Evolutionary conservation across 2,113 vertebrate genomes (phyloP), one percentile per base, ranked within the genome.

Genomic region (Nanorana parkeri): DNA sequence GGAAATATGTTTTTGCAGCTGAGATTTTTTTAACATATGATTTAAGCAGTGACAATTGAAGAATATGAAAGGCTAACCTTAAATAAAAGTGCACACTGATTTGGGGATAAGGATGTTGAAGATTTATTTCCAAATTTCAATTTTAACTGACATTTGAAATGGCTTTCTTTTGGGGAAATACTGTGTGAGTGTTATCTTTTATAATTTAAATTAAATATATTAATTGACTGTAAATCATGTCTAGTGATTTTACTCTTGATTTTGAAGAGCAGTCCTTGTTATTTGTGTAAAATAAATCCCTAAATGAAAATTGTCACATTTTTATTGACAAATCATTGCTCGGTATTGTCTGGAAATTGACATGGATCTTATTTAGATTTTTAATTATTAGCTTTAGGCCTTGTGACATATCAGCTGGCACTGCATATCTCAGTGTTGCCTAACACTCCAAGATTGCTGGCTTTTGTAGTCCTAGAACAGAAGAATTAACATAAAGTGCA

Each of bases 21-120:
- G 74, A 77, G 52, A 61, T 69, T 54, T 80, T 69, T 80, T 69
- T 69, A 61, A 80, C 69, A 69, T 56, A 80, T 61, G 74, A 64
- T 77, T 77, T 80, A 69, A 69, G 64, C 67, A 20, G 67, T 61
- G 55, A 58, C 32, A 52, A 68, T 56, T 68, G 65, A 79, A 79
- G 60, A 55, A 79, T 68, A 79, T 61, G 65, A 80, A 80, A 80
- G 71, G 76, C 55, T 80, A 80, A 80, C 66, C 66, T 68, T 78
- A 67, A 80, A 69, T 69, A 60, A 80, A 80, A 80, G 77, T 79
- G 65, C 67, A 80, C 32, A 80, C 28, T 60, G 78, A 80, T 68
- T 24, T 41, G 8, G 7, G 32, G 78, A 80, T 80, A 80, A 69
- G 58, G 60, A 17, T 1, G 74, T 77, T 64, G 23, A 28, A 64